Percentiles rank a stretch among this genome's conserved stretches.
Evolutionary conservation across 92 coral and sea anemone genomes (phyloP).

Genomic region (Umimayanthus chanpuru): DNA sequence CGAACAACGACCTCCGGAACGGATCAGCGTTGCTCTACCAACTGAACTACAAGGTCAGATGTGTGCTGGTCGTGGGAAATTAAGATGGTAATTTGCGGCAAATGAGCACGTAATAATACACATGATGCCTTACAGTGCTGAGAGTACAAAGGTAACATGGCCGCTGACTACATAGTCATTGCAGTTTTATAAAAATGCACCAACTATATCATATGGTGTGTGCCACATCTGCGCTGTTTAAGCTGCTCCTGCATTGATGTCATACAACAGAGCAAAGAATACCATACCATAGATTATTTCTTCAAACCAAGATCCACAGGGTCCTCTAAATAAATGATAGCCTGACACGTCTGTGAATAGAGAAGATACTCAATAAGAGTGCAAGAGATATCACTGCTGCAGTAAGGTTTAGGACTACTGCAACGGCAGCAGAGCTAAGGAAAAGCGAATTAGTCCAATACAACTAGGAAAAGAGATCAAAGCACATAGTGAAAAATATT

Average conservation of each 20-base stretch:
- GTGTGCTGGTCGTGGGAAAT: no score
- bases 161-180: neutral
- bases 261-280: neutral
- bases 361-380: neutral
- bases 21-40: no score
- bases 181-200: neutral
- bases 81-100: no score
- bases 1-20: no score
- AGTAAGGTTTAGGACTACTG: neutral
- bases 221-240: neutral
- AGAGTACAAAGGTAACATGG: neutral
- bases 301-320: slow-evolving; percentile 18
- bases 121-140: neutral
- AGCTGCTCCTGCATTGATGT: neutral
- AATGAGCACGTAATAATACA: no score
- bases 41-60: no score
- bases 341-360: slow-evolving; percentile 4
- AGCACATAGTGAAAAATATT: neutral
- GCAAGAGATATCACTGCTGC: neutral
- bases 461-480: neutral
- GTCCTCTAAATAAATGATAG: neutral
- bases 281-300: slow-evolving; percentile 5
- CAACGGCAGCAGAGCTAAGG: neutral
- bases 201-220: neutral
- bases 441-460: neutral